Base-by-base conservation (phyloP, 2,113 vertebrate genomes). In the Prochilodus magdalenae region DNA sequence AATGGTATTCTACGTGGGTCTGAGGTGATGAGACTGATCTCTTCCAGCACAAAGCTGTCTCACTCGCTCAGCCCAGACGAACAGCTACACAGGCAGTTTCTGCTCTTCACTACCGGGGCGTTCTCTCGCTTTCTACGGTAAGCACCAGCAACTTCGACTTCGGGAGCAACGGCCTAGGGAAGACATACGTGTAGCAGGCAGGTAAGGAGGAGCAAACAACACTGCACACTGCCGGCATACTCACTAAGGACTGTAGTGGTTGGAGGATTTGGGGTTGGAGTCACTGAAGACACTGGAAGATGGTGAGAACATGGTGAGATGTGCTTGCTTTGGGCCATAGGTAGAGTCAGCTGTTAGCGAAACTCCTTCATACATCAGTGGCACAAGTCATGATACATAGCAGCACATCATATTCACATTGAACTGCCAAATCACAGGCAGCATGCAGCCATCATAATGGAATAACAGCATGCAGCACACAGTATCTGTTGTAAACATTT, bases 271-370 rank as follows among this genome's bases (percentile, higher is more conserved):
- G 90, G 80, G 84, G 92, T 82, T 71, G 91, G 87, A 66, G 78
- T 88, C 91, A 86, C 89, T 81, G 93, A 86, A 81, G 93, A 87
- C 86, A 90, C 94, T 94, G 93, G 84, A 93, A 94, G 86, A 93
- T 85, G 93, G 90, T 87, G 88, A 93, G 80, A 92, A 92, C 82
- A 92, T 72, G 79, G 81, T 93, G 84, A 93, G 90, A 86, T 55
- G 77, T 59, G 81, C 75, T 63, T 40, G 30, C 66, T 36, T 47
- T 57, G 29, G 40, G 49, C 27, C 22, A 1, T 14, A 47, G 15
- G 71, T 57, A 30, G 29, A 27, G 33, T 15, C 8, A 71, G 73
- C 11, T 26, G 3, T 70, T 44, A 60, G 20, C 29, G 40, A 72
- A 24, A 71, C 33, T 44, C 11, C 12, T 24, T 40, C 16, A 60